Conservation (phyloP, 2,113 vertebrate species). For the Sylvicapra grimmia region DNA sequence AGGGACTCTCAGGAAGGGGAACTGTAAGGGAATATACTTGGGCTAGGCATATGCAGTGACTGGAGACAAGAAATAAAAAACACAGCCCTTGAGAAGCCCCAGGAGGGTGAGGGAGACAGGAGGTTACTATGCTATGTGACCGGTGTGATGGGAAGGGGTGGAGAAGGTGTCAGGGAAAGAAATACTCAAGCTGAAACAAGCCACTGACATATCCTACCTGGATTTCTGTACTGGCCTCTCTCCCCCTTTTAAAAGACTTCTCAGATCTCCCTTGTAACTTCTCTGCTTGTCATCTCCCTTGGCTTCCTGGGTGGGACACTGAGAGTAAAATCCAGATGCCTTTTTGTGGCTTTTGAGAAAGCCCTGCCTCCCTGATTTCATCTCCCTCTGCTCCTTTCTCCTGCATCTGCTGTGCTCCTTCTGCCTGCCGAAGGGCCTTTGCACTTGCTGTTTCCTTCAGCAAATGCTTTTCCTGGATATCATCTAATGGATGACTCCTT, state of each 20-base stretch:
- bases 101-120: neutral
- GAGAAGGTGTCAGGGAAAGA: neutral
- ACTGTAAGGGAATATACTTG: neutral
- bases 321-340: neutral
- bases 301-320: neutral
- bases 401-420: neutral
- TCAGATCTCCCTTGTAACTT: neutral
- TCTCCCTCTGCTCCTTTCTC: neutral
- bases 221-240: neutral
- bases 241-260: neutral
- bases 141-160: neutral
- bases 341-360: neutral
- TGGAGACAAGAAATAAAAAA: neutral
- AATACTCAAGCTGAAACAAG: neutral
- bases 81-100: neutral
- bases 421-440: neutral
- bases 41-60: neutral
- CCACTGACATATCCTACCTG: neutral
- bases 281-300: neutral
- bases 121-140: neutral
- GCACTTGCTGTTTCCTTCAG: neutral
- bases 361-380: neutral
- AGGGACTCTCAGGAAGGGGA: neutral
- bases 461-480: neutral
- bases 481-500: neutral